These are phyloP conservation scores for Conger conger DNA, from an alignment of 2,113 vertebrate genomes.

Conservation along the genomic window DNA sequence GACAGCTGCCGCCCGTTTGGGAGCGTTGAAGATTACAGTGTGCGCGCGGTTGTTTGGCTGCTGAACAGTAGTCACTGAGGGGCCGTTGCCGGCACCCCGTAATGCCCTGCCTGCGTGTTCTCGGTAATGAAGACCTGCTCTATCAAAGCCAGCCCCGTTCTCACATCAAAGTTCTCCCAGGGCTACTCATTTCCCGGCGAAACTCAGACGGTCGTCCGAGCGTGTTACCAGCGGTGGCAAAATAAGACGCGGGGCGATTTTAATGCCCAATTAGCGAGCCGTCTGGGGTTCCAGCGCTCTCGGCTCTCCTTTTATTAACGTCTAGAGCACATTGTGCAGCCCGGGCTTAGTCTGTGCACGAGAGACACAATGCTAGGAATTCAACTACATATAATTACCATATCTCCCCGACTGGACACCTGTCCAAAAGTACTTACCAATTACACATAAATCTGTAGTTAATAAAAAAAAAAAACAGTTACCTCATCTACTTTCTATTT, in stretches of 20 bases:
- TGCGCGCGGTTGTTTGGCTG: slow-evolving; percentile 23
- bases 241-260: slow-evolving; percentile 46
- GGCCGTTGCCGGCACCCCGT: slow-evolving; percentile 33
- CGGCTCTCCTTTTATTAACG: slow-evolving; percentile 36
- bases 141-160: slow-evolving; percentile 38
- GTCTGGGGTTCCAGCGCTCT: slow-evolving; percentile 7
- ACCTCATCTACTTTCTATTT: not conserved
- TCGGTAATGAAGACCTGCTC: slow-evolving; percentile 38
- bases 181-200: slow-evolving; percentile 51
- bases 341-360: too few species aligned
- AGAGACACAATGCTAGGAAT: not conserved
- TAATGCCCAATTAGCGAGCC: slow-evolving; percentile 47
- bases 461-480: not conserved
- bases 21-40: slow-evolving; percentile 41
- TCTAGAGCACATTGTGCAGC: slow-evolving; percentile 48
- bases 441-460: not conserved
- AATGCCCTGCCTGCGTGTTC: slow-evolving; percentile 30
- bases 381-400: not conserved
- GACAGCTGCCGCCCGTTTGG: slow-evolving; percentile 22
- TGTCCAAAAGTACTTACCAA: not conserved
- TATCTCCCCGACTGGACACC: not conserved
- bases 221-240: slow-evolving; percentile 37
- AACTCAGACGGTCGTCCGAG: slow-evolving; percentile 36
- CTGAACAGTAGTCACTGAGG: slow-evolving; percentile 30
- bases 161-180: slow-evolving; percentile 25